Percentiles rank a stretch among this genome's conserved stretches.
phyloP scores from a whole-genome alignment of 2,888 invertebrate genomes.

The Agelastica alni region DNA sequence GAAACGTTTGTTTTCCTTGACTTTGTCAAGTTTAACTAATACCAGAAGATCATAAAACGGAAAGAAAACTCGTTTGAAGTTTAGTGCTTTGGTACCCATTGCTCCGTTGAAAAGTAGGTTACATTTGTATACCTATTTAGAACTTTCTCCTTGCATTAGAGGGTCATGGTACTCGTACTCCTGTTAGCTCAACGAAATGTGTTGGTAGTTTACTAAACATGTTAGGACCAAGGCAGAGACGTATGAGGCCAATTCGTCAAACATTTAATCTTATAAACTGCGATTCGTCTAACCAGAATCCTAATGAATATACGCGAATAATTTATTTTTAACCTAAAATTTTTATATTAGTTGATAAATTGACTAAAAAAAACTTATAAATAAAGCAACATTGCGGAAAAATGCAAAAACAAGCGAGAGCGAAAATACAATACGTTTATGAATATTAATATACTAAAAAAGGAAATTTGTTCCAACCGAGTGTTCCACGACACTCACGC shows the following conservation, averaged over 20 bases:
- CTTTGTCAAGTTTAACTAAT: conserved; percentile 21
- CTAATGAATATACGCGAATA: too few species aligned
- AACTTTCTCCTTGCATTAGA: conserved; percentile 11
- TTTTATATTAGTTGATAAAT: too few species aligned
- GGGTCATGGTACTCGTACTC: conserved; percentile 13
- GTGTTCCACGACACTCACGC: too few species aligned
- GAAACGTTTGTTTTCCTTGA: conserved; percentile 17
- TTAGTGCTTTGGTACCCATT: conserved; percentile 9
- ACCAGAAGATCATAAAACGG: conserved; percentile 22
- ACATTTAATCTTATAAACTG: too few species aligned
- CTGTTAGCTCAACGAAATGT: not conserved
- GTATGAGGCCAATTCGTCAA: not conserved
- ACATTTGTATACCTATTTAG: conserved; percentile 14
- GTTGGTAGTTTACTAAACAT: conserved; percentile 1
- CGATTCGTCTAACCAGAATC: too few species aligned
- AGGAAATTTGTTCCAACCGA: too few species aligned
- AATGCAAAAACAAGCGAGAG: too few species aligned
- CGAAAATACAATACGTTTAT: too few species aligned
- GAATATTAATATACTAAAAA: too few species aligned
- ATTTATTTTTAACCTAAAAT: too few species aligned
- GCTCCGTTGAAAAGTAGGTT: conserved; percentile 23
- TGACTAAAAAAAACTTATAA: too few species aligned
- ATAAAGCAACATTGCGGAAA: too few species aligned
- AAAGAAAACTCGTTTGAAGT: conserved; percentile 19
- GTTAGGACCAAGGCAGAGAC: not conserved